Conservation (phyloP, 1,140 invertebrate genomes). For the Helicoverpa zea region DNA sequence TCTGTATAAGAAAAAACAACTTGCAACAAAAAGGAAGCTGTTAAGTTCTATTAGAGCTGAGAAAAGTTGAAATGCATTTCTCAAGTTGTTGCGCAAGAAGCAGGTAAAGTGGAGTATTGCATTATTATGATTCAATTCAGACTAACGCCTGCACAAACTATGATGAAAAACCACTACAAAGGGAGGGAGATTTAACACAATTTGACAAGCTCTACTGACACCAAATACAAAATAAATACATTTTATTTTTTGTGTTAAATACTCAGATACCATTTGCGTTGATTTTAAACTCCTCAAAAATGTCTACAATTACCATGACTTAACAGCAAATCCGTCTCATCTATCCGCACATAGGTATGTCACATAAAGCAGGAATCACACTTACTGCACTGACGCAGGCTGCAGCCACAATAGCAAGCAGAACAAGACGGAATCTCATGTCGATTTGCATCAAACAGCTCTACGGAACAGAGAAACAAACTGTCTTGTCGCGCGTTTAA, state of each 20-base stretch:
- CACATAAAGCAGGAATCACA: conserved; percentile 34
- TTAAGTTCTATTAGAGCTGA: conserved; percentile 27
- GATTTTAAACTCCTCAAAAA: too few relatives aligned
- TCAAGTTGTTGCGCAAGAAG: conserved; percentile 16
- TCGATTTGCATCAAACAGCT: conserved; percentile 46
- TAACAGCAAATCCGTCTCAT: neutral
- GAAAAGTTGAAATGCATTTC: conserved; percentile 30
- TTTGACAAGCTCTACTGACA: too few relatives aligned
- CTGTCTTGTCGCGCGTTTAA: conserved; percentile 48
- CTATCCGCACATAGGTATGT: neutral
- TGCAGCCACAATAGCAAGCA: conserved; percentile 30
- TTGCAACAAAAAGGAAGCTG: conserved; percentile 22
- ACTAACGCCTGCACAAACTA: neutral
- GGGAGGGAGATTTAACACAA: too few relatives aligned
- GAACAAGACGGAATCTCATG: conserved; percentile 45
- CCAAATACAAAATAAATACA: too few relatives aligned
- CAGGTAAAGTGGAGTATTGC: conserved; percentile 31
- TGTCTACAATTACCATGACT: too few relatives aligned
- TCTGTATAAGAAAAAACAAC: conserved; percentile 23
- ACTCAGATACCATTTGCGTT: too few relatives aligned
- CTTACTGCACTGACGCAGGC: conserved; percentile 10
- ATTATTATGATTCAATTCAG: conserved; percentile 35
- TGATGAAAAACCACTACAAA: neutral
- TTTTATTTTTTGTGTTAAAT: too few relatives aligned
- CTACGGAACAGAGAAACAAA: conserved; percentile 40